Base-by-base conservation (phyloP, 2,888 invertebrate genomes). In the Allacma fusca region DNA sequence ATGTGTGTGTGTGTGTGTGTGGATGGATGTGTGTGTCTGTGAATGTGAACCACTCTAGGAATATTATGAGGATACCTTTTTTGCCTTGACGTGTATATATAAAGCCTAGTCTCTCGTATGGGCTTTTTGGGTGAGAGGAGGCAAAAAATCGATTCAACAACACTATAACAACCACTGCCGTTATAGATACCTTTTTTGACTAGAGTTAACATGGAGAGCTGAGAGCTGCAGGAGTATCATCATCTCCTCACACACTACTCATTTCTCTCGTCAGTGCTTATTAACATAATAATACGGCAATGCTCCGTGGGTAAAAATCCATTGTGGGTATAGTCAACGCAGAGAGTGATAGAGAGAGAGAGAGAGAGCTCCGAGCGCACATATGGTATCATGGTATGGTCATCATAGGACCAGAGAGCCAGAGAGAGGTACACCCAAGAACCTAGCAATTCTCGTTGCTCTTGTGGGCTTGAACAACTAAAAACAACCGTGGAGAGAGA, bases 141-240 rank as follows among this genome's bases (percentile, higher is more conserved):
- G 62, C 19, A 68, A 68, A 68, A 68, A 68, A 68, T 68, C 68
- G 68, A 68, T 68, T 40, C 68, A 68, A 68, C 40, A 34, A 43
- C 34, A 40, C 34, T 68, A 68, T 68, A 40, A 68, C 43, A 68
- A 23, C 67, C 28, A 26, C 21, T 67, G 40, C 68, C 68, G 68
- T 62, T 69, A 43, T 69, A 29, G 4, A n/a, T n/a, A n/a, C n/a
- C n/a, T n/a, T n/a, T n/a, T n/a, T 12, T 69, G 16, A 23, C 21
- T 23, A 23, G 4, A 24, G 24, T 9, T 64, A 16, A 23, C 13
- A 64, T 64, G 24, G 24, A 24, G 64, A 16, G n/a, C n/a, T 4
- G 29, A 19, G 67, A 50, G 50, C 4, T 50, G n/a, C 19, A 13
- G 2, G 50, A 19, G 23, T 62, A 62, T 24, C 23, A 62, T 21